A percentile compares a stretch with the other conserved stretches of the same genome.
phyloP scores from a whole-genome alignment of 2,113 vertebrate species.

The Nibea albiflora region DNA sequence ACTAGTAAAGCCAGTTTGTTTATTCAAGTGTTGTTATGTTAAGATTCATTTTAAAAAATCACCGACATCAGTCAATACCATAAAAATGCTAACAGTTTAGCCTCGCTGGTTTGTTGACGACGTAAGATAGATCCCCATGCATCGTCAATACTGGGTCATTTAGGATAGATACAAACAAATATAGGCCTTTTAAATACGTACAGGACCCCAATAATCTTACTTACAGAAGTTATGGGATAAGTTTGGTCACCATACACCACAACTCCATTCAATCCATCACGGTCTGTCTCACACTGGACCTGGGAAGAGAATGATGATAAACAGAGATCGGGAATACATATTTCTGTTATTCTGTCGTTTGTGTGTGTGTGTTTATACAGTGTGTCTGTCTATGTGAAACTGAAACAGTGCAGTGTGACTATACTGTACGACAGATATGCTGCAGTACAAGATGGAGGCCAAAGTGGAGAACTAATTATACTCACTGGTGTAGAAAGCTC shows the following conservation, averaged over 20 bases:
- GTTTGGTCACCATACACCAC: neutral
- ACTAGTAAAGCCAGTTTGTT: too few relatives aligned
- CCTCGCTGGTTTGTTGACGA: too few relatives aligned
- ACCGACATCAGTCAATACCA: too few relatives aligned
- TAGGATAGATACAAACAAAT: too few relatives aligned
- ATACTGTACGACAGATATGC: neutral
- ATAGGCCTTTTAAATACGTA: too few relatives aligned
- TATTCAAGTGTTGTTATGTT: too few relatives aligned
- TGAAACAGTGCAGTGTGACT: neutral
- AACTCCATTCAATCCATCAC: neutral
- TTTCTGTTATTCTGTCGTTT: neutral
- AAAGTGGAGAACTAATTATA: neutral
- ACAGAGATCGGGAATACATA: neutral
- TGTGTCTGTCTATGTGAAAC: neutral
- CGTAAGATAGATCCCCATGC: too few relatives aligned
- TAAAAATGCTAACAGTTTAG: too few relatives aligned
- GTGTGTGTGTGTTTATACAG: neutral
- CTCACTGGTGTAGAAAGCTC: neutral
- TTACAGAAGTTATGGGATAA: neutral
- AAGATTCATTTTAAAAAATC: too few relatives aligned
- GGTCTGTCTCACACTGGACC: constrained; percentile 14
- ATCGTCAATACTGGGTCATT: too few relatives aligned
- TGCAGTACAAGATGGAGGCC: too few relatives aligned
- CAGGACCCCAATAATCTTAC: too few relatives aligned
- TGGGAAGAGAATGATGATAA: neutral